Percentiles rank a stretch among this genome's conserved stretches.
phyloP scores from a whole-genome alignment of 2,113 vertebrate genomes.

The Petrocephalus microphthalmus region DNA sequence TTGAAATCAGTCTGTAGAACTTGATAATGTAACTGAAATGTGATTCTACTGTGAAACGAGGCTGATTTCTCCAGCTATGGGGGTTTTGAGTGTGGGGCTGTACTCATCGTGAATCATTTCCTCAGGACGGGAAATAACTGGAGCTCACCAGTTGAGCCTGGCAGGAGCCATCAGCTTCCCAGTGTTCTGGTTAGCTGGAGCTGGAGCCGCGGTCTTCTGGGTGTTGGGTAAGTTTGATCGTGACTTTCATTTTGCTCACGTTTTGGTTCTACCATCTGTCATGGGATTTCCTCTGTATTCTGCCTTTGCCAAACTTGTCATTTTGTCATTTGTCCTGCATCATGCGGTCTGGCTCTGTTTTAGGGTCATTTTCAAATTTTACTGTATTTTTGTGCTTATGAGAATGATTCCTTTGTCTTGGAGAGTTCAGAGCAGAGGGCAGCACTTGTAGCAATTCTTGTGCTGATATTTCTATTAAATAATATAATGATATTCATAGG shows the following conservation, averaged over 20 bases:
- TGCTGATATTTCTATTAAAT: not conserved
- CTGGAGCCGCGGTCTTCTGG: slow-evolving; percentile 84
- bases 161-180: slow-evolving; percentile 75
- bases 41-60: not conserved
- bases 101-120: not conserved
- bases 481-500: not conserved
- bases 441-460: not conserved
- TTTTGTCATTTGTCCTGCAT: not conserved
- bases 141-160: slow-evolving; percentile 75
- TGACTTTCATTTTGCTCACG: not conserved
- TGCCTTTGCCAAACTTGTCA: not conserved
- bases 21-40: not conserved
- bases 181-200: slow-evolving; percentile 87
- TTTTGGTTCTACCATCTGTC: not conserved
- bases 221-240: slow-evolving; percentile 68
- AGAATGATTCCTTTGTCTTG: not conserved
- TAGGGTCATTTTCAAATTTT: not conserved
- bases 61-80: not conserved
- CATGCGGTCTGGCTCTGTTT: not conserved
- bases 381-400: not conserved
- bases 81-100: not conserved
- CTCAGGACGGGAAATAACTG: slow-evolving; percentile 72
- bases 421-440: not conserved
- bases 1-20: not conserved
- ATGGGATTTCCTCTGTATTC: not conserved